phyloP scores from a whole-genome alignment of 2,113 vertebrate genomes.

The Coptodon rendalli region DNA sequence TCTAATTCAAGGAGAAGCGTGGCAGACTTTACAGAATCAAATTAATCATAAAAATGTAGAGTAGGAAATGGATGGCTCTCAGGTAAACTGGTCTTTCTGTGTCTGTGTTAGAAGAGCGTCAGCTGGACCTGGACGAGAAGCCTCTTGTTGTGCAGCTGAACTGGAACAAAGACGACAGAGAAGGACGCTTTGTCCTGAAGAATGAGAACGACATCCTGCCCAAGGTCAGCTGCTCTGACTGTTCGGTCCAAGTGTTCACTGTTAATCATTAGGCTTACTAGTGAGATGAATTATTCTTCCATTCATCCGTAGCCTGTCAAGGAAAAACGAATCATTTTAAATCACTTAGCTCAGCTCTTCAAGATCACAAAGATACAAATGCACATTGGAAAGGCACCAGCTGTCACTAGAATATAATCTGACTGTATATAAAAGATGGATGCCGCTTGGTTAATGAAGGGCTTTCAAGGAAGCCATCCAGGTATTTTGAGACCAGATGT shows the following conservation, averaged over 20 bases:
- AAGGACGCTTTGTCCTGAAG: constrained; percentile 97
- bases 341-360: not conserved
- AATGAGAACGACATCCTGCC: constrained; percentile 92
- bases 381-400: not conserved
- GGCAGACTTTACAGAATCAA: not conserved
- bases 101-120: constrained; percentile 88
- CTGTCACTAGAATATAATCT: not conserved
- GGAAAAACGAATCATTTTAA: not conserved
- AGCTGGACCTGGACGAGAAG: constrained; percentile 96
- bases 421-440: not conserved
- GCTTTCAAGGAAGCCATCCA: not conserved
- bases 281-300: not conserved
- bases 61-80: not conserved
- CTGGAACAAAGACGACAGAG: constrained; percentile 98
- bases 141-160: constrained; percentile 96
- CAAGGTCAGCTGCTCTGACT: constrained; percentile 71
- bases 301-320: not conserved
- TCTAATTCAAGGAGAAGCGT: not conserved
- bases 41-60: not conserved
- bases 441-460: not conserved
- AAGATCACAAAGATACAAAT: not conserved
- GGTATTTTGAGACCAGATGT: not conserved
- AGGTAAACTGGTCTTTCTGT: not conserved
- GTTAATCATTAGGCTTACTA: not conserved
- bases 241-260: not conserved